Evolutionary conservation across 1,140 invertebrate species (phyloP).

Genomic region (Sarcophaga bullata): DNA sequence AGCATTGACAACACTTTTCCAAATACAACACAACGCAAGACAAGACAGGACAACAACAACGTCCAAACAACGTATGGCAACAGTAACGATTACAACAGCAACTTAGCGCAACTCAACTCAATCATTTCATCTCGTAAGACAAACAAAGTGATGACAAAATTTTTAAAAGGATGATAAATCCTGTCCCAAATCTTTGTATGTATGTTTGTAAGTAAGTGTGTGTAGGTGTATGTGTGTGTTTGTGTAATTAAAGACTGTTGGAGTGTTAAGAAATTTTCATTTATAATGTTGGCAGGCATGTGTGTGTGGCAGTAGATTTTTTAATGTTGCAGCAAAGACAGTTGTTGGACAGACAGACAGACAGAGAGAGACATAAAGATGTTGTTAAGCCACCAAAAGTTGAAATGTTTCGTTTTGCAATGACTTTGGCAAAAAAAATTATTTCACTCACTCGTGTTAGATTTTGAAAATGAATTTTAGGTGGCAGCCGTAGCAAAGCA

Average conservation of each 20-base stretch:
- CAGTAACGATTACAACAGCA: no score
- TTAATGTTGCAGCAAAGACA: no score
- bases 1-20: constrained; percentile 4
- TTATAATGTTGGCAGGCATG: not conserved
- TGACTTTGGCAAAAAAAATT: no score
- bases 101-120: no score
- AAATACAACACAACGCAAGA: not conserved
- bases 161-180: constrained; percentile 17
- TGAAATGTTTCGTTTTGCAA: not conserved
- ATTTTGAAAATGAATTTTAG: not conserved
- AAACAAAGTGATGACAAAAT: constrained; percentile 19
- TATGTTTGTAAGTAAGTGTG: no score
- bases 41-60: not conserved
- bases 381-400: not conserved
- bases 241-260: not conserved
- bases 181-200: not conserved
- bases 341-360: no score
- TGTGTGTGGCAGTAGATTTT: not conserved
- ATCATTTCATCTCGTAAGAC: not conserved
- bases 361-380: no score
- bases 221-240: not conserved
- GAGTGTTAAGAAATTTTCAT: constrained; percentile 11
- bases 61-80: no score
- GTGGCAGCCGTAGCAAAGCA: constrained; percentile 3
- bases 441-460: not conserved